Evolutionary conservation across 2,797 vertebrate species (phyloP), one percentile per base, ranked within the genome.

Genomic region (Rhinichthys osculus): DNA sequence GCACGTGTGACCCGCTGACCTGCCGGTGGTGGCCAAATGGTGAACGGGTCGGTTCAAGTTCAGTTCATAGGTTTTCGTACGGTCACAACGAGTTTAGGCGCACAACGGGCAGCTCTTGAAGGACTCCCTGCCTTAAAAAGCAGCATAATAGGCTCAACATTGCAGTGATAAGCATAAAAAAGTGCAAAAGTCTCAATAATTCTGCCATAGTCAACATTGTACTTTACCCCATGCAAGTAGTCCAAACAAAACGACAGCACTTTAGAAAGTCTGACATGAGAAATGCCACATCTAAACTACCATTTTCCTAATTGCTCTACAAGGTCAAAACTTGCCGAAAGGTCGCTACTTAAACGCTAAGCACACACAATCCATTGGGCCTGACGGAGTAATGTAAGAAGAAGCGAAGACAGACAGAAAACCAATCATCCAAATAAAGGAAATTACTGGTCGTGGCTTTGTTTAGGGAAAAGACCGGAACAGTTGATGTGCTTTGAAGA

Each of bases 51-150:
- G 47, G 94, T 93, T 93, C 94, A 96, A 95, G 92, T 87, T 93
- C 93, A 95, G 95, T 95, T 95, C 94, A 93, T 87, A 90, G 90
- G 95, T 94, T 96, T 54, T 62, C 2, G 9, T 44, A 72, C 35
- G 19, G 50, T 62, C 77, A 64, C 40, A 21, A 19, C 0, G 35
- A 67, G 47, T 50, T 40, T 23, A 38, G 40, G 3, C 13, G 27
- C 81, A 74, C 70, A 3, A 52, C 13, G 2, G 67, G 67, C 16
- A 66, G 64, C 64, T 66, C 3, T 33, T 66, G 64, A 54, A 73
- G 54, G 23, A 13, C 69, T 44, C 72, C 4, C 33, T n/a, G 1
- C 23, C 21, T 33, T 52, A 54, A 69, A 77, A 54, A 40, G 71
- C 66, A 11, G 14, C 30, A 73, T 64, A 62, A 83, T 62, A 64